Percentiles rank a stretch among this genome's conserved stretches.
Evolutionary conservation across 2,797 vertebrate genomes (phyloP).

Genomic region (Discoglossus pictus): DNA sequence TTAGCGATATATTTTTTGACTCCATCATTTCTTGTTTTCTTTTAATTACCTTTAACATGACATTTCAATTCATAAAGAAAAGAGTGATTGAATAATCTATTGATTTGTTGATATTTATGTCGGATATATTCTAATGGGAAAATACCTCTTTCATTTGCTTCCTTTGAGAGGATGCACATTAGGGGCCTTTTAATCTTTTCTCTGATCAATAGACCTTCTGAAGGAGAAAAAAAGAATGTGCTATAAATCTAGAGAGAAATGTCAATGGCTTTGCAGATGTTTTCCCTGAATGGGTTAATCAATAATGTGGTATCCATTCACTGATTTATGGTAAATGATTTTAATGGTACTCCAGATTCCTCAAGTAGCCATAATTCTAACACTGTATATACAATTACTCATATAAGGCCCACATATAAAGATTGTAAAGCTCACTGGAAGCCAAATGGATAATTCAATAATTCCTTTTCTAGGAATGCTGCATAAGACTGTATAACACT

Average conservation of each 20-base stretch:
- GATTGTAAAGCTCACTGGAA: no score
- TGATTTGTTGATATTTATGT: conserved; percentile 34
- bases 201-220: conserved; percentile 22
- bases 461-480: no score
- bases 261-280: conserved; percentile 10
- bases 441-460: no score
- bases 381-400: no score
- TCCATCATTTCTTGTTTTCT: conserved; percentile 4
- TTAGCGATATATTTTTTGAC: not conserved
- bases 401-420: no score
- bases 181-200: conserved; percentile 9
- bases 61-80: not conserved
- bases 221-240: conserved; percentile 29
- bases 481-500: no score
- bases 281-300: conserved; percentile 4
- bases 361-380: no score
- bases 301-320: conserved; percentile 22
- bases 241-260: conserved; percentile 23
- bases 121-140: conserved; percentile 1
- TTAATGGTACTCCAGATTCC: not conserved
- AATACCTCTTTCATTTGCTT: conserved; percentile 12
- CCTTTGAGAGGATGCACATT: not conserved
- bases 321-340: conserved; percentile 1
- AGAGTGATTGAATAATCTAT: conserved; percentile 18
- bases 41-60: conserved; percentile 10